Evolutionary conservation across 2,113 vertebrate genomes (phyloP).

Genomic region (Erythrocercus mccallii): DNA sequence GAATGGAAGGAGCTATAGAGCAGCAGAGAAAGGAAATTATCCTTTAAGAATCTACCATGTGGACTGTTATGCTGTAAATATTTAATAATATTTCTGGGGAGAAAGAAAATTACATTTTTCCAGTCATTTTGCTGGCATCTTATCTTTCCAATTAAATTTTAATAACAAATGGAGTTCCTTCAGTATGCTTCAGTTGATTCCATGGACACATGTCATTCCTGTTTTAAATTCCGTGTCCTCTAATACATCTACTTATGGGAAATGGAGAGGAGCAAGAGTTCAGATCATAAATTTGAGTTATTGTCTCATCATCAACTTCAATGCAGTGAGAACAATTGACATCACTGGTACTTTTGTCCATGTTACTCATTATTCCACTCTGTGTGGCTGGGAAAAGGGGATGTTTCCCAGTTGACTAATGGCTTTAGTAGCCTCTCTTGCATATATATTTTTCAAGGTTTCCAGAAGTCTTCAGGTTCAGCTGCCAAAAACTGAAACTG

Average conservation of each 20-base stretch:
- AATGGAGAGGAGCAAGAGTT: background rate
- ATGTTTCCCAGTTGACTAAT: background rate
- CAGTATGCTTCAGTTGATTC: background rate
- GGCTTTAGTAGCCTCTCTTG: background rate
- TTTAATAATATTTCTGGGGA: background rate
- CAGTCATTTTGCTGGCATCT: background rate
- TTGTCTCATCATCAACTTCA: background rate
- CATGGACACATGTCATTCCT: background rate
- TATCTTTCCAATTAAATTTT: constrained; percentile 23
- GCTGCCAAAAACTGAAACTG: background rate
- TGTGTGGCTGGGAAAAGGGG: background rate
- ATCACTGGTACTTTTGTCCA: background rate
- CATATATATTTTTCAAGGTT: background rate
- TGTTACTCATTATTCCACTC: background rate
- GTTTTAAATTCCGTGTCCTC: background rate
- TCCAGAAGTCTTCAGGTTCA: background rate
- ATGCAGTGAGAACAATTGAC: background rate
- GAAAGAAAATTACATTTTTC: background rate
- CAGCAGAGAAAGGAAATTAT: background rate
- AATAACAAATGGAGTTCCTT: background rate
- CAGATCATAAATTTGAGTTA: constrained; percentile 4
- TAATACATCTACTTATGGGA: background rate
- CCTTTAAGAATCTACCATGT: background rate
- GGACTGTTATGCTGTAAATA: background rate
- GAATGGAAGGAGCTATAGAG: background rate